These are phyloP conservation scores for Paracyclopina nana DNA, from an alignment of 1,140 invertebrate genomes.

Conservation along the genomic window DNA sequence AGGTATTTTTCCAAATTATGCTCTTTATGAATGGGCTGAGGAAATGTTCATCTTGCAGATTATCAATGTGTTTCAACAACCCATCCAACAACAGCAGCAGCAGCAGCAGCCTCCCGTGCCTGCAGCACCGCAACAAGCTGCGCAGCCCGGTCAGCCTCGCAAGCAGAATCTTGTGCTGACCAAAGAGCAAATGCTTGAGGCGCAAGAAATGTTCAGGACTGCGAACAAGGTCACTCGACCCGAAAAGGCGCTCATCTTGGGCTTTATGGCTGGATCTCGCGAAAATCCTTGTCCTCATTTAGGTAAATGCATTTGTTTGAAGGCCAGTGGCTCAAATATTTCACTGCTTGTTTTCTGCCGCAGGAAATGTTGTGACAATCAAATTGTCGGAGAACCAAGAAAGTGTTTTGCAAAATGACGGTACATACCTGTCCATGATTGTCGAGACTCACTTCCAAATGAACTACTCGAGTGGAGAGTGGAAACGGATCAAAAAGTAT, in stretches of 20 bases:
- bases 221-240: conserved; percentile 86
- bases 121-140: neutral
- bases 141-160: neutral
- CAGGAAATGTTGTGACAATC: conserved; percentile 66
- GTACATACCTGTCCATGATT: conserved; percentile 47
- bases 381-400: conserved; percentile 73
- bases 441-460: conserved; percentile 88
- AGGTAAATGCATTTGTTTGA: conserved; percentile 24
- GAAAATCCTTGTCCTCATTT: conserved; percentile 85
- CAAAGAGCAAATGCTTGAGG: conserved; percentile 85
- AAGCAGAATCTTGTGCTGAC: conserved; percentile 3
- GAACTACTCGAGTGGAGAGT: conserved; percentile 85
- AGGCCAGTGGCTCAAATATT: neutral
- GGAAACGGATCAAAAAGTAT: conserved; percentile 67
- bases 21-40: too few species aligned
- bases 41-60: too few species aligned
- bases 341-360: neutral
- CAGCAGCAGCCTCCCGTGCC: neutral
- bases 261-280: conserved; percentile 84
- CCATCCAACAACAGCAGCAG: conserved; percentile 15
- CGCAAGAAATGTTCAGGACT: conserved; percentile 89
- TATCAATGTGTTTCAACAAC: neutral
- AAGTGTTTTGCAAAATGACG: conserved; percentile 49
- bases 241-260: conserved; percentile 87
- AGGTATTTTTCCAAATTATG: too few species aligned